A percentile compares a stretch with the other conserved stretches of the same genome.
Evolutionary conservation across 2,888 invertebrate species (phyloP).

Genomic region (Pycnomerus fuliginosus): DNA sequence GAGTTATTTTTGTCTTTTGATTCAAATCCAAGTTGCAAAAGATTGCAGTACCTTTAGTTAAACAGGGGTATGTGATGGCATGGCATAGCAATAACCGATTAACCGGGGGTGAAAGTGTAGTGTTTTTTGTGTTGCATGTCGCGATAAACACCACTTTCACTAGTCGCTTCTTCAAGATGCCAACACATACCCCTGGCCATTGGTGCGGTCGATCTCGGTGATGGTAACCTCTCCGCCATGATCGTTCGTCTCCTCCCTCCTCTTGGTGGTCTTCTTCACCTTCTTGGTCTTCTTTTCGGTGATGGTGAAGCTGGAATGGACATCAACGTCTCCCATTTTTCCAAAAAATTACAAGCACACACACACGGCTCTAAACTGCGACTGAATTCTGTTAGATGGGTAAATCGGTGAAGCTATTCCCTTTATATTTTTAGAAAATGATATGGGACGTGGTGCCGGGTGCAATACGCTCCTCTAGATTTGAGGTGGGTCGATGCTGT

Average conservation of each 20-base stretch:
- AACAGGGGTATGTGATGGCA: slow-evolving; percentile 55
- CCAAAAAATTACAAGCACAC: slow-evolving; percentile 18
- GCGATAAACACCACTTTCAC: not conserved
- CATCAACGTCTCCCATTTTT: slow-evolving; percentile 87
- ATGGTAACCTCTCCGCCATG: slow-evolving; percentile 76
- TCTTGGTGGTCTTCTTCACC: slow-evolving; percentile 87
- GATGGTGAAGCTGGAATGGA: slow-evolving; percentile 81
- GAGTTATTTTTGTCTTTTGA: no score
- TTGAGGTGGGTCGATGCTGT: slow-evolving; percentile 35
- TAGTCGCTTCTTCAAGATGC: slow-evolving; percentile 37
- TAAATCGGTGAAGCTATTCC: slow-evolving; percentile 42
- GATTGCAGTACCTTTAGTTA: slow-evolving; percentile 47
- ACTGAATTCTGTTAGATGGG: slow-evolving; percentile 47
- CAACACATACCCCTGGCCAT: slow-evolving; percentile 84
- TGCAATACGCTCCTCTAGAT: slow-evolving; percentile 35
- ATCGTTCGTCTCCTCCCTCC: slow-evolving; percentile 75
- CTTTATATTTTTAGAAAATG: slow-evolving; percentile 53
- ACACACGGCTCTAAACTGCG: slow-evolving; percentile 29
- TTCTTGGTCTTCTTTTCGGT: slow-evolving; percentile 84
- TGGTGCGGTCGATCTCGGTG: slow-evolving; percentile 72
- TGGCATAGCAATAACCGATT: slow-evolving; percentile 32
- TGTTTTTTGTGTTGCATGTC: slow-evolving; percentile 1
- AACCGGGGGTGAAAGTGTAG: slow-evolving; percentile 8
- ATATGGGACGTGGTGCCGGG: slow-evolving; percentile 49
- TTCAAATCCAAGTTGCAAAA: no score